Percentiles rank a stretch among this genome's conserved stretches.
These are phyloP conservation scores for Theonella swinhoei DNA, from an alignment of 37 sponge, comb jelly and placozoan species.

Conservation along the genomic window DNA sequence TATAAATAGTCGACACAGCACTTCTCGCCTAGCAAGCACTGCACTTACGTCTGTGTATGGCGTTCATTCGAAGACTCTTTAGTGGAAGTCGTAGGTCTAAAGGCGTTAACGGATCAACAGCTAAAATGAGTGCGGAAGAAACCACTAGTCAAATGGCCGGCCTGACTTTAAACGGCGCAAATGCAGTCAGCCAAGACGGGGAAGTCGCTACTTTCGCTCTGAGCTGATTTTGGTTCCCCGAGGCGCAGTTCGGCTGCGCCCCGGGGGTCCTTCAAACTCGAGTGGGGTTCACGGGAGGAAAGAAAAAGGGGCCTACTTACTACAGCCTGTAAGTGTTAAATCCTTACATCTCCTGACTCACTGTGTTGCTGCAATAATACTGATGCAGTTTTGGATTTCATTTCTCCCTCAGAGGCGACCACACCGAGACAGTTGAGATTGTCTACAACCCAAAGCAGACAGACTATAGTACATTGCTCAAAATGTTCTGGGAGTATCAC, in stretches of 20 bases:
- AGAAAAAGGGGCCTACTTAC: conserved; percentile 87
- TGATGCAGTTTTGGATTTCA: conserved; percentile 57
- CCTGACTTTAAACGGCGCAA: not conserved
- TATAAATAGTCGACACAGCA: no score
- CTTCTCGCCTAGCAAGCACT: no score
- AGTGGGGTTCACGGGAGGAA: conserved; percentile 96
- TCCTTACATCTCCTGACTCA: not conserved
- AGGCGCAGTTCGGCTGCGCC: conserved; percentile 97
- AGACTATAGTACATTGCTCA: conserved; percentile 73
- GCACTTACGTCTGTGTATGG: no score
- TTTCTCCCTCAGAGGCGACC: conserved; percentile 90
- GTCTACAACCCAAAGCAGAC: conserved; percentile 76
- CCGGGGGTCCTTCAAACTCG: conserved; percentile 88
- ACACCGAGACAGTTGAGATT: conserved; percentile 94
- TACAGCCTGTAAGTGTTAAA: conserved; percentile 84
- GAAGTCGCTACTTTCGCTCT: conserved; percentile 92
- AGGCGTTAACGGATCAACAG: not conserved
- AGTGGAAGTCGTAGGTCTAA: not conserved
- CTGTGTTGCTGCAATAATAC: not conserved
- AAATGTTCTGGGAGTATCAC: conserved; percentile 93
- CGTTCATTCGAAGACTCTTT: conserved; percentile 8
- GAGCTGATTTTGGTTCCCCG: conserved; percentile 99
- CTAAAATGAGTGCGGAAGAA: not conserved
- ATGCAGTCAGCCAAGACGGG: not conserved
- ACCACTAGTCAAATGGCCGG: not conserved